phyloP scores from a whole-genome alignment of 2,797 vertebrate species.

The Schizopygopsis malacanthus region DNA sequence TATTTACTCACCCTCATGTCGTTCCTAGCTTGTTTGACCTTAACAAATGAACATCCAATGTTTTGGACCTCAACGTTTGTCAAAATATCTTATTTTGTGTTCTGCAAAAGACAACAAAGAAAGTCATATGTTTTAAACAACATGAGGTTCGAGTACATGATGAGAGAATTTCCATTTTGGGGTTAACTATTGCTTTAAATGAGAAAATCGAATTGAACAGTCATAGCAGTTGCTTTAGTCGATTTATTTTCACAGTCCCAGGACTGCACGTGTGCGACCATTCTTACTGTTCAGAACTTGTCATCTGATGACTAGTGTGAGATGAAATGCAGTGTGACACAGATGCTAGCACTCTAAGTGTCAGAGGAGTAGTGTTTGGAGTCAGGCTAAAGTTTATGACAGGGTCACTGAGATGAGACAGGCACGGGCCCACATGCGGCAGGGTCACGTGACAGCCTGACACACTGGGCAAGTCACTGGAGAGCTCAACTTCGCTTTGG shows the following conservation, averaged over 20 bases:
- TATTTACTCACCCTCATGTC: neutral
- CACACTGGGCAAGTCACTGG: conserved; percentile 5
- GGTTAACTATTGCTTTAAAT: neutral
- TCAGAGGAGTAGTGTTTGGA: neutral
- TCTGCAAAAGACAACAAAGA: neutral
- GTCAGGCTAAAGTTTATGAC: neutral
- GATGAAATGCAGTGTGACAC: conserved; percentile 6
- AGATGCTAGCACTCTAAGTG: conserved; percentile 1
- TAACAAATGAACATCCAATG: neutral
- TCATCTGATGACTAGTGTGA: conserved; percentile 4
- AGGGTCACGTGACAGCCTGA: conserved; percentile 18
- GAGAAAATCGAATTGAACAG: neutral
- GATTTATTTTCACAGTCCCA: neutral
- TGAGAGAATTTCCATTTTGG: neutral
- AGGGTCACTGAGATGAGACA: conserved; percentile 12
- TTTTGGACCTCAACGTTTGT: neutral
- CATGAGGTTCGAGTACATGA: neutral
- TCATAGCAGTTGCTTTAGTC: neutral
- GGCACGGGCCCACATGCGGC: neutral
- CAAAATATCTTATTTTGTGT: neutral
- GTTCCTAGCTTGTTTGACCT: neutral
- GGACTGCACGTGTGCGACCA: neutral
- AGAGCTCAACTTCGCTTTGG: conserved; percentile 22
- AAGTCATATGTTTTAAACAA: neutral
- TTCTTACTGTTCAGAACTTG: neutral